Percentiles rank a stretch among this genome's conserved stretches.
phyloP scores from a whole-genome alignment of 2,888 invertebrate genomes.

The Pedicia rivosa region DNA sequence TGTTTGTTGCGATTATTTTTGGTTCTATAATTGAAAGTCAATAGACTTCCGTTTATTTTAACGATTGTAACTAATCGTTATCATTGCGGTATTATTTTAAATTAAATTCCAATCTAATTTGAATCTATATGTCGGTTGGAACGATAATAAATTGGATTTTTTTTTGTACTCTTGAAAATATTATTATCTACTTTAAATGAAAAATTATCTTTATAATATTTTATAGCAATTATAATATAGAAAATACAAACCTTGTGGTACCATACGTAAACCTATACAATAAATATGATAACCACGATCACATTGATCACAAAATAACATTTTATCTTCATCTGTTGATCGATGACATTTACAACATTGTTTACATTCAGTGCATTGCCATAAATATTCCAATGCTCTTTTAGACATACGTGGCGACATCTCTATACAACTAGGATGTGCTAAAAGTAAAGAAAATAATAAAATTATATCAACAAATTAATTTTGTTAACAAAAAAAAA shows the following conservation, averaged over 20 bases:
- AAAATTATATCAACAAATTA: background rate
- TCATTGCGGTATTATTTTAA: too few relatives aligned
- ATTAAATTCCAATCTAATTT: too few relatives aligned
- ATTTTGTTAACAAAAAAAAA: background rate
- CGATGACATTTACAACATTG: conserved; percentile 71
- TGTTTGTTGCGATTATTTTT: too few relatives aligned
- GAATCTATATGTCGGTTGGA: too few relatives aligned
- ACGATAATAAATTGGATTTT: too few relatives aligned
- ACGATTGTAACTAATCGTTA: too few relatives aligned
- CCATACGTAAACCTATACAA: conserved; percentile 65
- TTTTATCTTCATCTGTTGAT: conserved; percentile 72
- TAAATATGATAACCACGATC: conserved; percentile 88
- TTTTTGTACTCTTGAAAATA: too few relatives aligned
- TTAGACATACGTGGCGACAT: conserved; percentile 68
- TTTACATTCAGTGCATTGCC: conserved; percentile 92
- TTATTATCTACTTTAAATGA: too few relatives aligned
- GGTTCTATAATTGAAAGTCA: too few relatives aligned
- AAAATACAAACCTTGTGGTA: conserved; percentile 51
- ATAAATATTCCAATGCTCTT: conserved; percentile 70
- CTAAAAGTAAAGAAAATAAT: conserved; percentile 27
- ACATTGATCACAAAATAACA: conserved; percentile 89
- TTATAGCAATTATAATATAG: too few relatives aligned
- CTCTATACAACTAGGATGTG: conserved; percentile 78
- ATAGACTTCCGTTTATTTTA: too few relatives aligned
- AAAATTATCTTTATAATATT: too few relatives aligned